Evolutionary conservation across 2,888 invertebrate species (phyloP).

Genomic region (Teleogryllus oceanicus): DNA sequence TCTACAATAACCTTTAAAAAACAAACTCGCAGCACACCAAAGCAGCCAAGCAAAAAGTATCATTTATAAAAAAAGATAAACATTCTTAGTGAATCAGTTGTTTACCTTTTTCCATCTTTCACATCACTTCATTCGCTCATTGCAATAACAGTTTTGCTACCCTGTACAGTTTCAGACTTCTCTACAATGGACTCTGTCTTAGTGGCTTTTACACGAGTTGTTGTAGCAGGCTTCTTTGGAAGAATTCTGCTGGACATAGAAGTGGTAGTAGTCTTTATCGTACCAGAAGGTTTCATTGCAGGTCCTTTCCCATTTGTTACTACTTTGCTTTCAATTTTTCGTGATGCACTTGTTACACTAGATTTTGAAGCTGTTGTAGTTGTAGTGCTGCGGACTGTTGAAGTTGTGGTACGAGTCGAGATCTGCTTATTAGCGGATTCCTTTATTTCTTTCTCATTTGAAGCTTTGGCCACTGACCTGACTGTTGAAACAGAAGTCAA

Average conservation of each 20-base stretch:
- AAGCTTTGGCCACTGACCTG: constrained; percentile 38
- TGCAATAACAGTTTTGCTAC: constrained; percentile 5
- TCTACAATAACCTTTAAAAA: constrained; percentile 24
- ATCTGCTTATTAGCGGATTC: constrained; percentile 68
- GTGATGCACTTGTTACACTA: constrained; percentile 22
- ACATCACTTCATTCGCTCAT: background rate
- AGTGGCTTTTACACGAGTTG: background rate
- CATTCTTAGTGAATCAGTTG: constrained; percentile 10
- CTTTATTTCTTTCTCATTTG: constrained; percentile 60
- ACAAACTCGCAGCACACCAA: constrained; percentile 39
- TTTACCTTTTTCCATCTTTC: background rate
- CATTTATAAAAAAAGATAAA: constrained; percentile 21
- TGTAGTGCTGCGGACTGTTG: constrained; percentile 37
- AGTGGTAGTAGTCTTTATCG: constrained; percentile 31
- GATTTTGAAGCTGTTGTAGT: constrained; percentile 42
- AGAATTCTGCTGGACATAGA: constrained; percentile 34
- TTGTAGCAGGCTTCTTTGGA: constrained; percentile 35
- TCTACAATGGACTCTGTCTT: background rate
- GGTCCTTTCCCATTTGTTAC: background rate
- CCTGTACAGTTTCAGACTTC: constrained; percentile 3
- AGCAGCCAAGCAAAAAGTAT: constrained; percentile 40
- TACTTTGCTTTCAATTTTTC: background rate
- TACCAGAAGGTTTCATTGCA: constrained; percentile 34
- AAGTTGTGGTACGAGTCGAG: constrained; percentile 51
- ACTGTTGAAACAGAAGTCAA: constrained; percentile 37